Base-by-base conservation (phyloP, 1,140 invertebrate species). In the Trachymyrmex septentrionalis region DNA sequence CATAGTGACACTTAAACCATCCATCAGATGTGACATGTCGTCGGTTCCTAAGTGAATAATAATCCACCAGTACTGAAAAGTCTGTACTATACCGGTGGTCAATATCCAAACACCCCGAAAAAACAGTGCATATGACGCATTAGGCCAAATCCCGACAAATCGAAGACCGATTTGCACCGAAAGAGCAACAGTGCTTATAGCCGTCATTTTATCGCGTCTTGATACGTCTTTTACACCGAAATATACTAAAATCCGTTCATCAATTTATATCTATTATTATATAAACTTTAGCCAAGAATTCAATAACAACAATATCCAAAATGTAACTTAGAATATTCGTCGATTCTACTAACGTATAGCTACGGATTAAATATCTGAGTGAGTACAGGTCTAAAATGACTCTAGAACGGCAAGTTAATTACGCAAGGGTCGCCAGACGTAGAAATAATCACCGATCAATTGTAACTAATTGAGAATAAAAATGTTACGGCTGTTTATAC, bases 371-470 rank as follows among this genome's bases (percentile, higher is more conserved):
- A 38, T 38, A 38, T 38, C 34, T 7, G 34, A 38, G 30, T 34
- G 73, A 16, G 38, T 34, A 34, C 9, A 16, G 34, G 1, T 82
- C 38, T 73, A 30, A 72, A 82, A 73, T 27, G 24, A 61, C 19
- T 73, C 24, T 63, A 73, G 24, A 84, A 38, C 24, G 12, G 38
- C 14, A 34, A 38, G 14, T 73, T 73, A 38, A 73, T 73, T 53
- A 84, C 38, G 55, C 69, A 50, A 84, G 19, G 55, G 12, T 61
- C 19, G 38, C 34, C 16, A 16, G 38, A 38, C 38, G 14, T 50
- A 84, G 69, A 84, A 27, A 14, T 84, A 84, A 84, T 84, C 24
- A 48, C 67, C 55, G 67, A 30, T 30, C 48, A 82, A 82, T 82
- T 73, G 38, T 38, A 57, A 53, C 12, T 21, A n/a, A 73, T 34